phyloP scores from a whole-genome alignment of 2,797 vertebrate genomes.

The Falco concolor region DNA sequence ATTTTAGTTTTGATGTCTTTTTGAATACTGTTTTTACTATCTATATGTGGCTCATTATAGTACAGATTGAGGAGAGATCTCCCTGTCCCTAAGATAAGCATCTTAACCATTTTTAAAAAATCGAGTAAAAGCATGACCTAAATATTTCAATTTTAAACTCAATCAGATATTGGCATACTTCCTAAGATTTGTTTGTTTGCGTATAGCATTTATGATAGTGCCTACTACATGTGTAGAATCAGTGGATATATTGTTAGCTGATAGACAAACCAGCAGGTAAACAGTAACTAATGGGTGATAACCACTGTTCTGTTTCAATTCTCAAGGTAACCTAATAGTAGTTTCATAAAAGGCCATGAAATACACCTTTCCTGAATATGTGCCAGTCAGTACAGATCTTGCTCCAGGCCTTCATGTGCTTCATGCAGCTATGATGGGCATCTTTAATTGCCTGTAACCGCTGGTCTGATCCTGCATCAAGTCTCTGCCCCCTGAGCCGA shows the following conservation, averaged over 20 bases:
- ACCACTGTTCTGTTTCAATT: not conserved
- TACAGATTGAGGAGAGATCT: not conserved
- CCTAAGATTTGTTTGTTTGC: not conserved
- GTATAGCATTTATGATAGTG: not conserved
- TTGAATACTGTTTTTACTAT: not conserved
- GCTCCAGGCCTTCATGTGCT: not conserved
- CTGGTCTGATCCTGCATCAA: not conserved
- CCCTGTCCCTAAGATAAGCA: not conserved
- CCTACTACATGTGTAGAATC: not conserved
- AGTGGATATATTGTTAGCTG: not conserved
- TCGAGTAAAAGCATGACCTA: not conserved
- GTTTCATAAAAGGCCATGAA: not conserved
- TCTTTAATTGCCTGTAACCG: not conserved
- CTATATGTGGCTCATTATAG: not conserved
- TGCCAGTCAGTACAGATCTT: not conserved
- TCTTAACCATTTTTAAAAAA: not conserved
- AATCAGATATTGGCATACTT: not conserved
- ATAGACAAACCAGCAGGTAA: not conserved
- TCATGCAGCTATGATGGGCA: too few species aligned
- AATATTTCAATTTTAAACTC: not conserved
- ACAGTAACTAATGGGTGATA: not conserved
- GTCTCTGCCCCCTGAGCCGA: not conserved
- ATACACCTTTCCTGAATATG: not conserved
- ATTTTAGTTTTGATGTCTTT: not conserved
- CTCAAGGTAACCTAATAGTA: not conserved